Evolutionary conservation across 2,888 invertebrate genomes (phyloP).

Genomic region (Brachylomia viminalis): DNA sequence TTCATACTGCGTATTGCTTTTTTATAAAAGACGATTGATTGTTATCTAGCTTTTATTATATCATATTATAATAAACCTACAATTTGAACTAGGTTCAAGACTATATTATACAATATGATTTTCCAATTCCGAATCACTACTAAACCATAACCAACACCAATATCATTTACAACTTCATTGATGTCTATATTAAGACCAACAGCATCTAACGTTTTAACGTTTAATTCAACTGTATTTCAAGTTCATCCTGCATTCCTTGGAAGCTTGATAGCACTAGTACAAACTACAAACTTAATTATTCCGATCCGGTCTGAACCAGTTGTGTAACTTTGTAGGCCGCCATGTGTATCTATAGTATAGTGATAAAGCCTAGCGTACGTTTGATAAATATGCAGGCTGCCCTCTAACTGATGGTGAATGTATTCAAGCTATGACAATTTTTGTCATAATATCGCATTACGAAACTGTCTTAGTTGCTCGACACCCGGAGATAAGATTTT

Average conservation of each 20-base stretch:
- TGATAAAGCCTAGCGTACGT: constrained; percentile 20
- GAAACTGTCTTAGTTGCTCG: constrained; percentile 14
- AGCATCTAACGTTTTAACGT: constrained; percentile 1
- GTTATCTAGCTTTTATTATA: background rate
- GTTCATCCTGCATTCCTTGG: constrained; percentile 43
- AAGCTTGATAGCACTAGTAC: constrained; percentile 31
- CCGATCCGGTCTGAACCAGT: constrained; percentile 52
- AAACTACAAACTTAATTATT: constrained; percentile 55
- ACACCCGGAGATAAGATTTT: constrained; percentile 9
- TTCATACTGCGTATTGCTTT: background rate
- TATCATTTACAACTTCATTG: constrained; percentile 8
- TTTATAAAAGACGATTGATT: background rate
- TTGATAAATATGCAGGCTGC: constrained; percentile 16
- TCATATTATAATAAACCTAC: background rate
- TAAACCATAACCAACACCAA: background rate
- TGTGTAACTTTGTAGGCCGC: constrained; percentile 42
- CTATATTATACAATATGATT: background rate
- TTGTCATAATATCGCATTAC: constrained; percentile 26
- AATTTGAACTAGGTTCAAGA: background rate
- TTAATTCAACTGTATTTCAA: constrained; percentile 40
- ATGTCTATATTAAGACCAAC: constrained; percentile 5
- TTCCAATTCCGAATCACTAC: background rate
- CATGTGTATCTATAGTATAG: constrained; percentile 1
- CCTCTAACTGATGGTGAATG: constrained; percentile 22
- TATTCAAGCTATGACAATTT: constrained; percentile 26